These are phyloP conservation scores for Junco hyemalis DNA, from an alignment of 2,113 vertebrate genomes.

Conservation along the genomic window DNA sequence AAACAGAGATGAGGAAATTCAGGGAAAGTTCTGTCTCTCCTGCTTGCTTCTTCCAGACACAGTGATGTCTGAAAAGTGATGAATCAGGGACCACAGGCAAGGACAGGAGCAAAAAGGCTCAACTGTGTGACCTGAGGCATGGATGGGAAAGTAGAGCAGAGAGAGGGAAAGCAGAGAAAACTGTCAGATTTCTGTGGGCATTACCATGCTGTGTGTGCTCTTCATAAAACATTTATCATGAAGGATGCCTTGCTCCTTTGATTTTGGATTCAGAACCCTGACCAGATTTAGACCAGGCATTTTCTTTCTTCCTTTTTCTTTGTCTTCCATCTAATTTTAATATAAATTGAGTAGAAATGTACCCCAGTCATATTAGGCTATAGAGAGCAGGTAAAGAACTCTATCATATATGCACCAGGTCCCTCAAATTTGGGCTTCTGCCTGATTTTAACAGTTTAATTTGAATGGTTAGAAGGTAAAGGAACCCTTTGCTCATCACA, in stretches of 20 bases:
- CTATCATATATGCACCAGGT: rapidly evolving
- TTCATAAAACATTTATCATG: slow-evolving; percentile 56
- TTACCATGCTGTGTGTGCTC: slow-evolving; percentile 38
- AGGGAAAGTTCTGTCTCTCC: not conserved
- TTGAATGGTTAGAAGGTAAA: not conserved
- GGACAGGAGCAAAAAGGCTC: slow-evolving; percentile 53
- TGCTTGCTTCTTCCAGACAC: slow-evolving; percentile 2
- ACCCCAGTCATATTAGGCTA: not conserved
- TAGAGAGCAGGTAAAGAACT: not conserved
- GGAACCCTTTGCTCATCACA: slow-evolving; percentile 15
- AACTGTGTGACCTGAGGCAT: slow-evolving; percentile 5
- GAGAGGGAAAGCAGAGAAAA: slow-evolving; percentile 10
- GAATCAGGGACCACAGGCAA: slow-evolving; percentile 60
- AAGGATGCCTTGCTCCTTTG: slow-evolving; percentile 39
- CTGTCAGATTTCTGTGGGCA: slow-evolving; percentile 55
- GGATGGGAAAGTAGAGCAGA: slow-evolving; percentile 32
- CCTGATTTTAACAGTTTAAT: not conserved
- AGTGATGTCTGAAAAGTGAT: slow-evolving; percentile 43
- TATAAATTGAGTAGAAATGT: slow-evolving; percentile 4
- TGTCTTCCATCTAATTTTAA: slow-evolving; percentile 19
- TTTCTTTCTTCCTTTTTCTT: slow-evolving; percentile 31
- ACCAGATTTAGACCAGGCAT: slow-evolving; percentile 38
- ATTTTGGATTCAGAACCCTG: slow-evolving; percentile 40
- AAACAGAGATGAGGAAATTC: not conserved
- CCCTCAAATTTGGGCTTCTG: not conserved